A percentile compares a stretch with the other conserved stretches of the same genome.
phyloP scores from a whole-genome alignment of 1,140 invertebrate species.

The Pachyrhynchus sulphureomaculatus region DNA sequence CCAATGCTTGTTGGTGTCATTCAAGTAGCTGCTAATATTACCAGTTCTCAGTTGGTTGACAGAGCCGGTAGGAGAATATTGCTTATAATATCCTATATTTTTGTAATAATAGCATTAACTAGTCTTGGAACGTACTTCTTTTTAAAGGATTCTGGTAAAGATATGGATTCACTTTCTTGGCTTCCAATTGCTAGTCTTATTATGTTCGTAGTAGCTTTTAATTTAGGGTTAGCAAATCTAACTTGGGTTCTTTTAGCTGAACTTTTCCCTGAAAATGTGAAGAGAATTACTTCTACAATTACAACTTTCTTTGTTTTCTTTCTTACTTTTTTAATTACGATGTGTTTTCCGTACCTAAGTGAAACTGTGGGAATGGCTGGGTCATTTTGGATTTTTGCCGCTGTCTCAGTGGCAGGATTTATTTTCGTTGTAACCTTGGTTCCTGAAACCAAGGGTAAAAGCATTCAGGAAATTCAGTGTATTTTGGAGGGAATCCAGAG shows the following conservation, averaged over 20 bases:
- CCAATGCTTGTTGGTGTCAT: constrained; percentile 26
- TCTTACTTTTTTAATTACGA: constrained; percentile 75
- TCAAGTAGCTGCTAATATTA: constrained; percentile 17
- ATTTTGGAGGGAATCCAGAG: constrained; percentile 53
- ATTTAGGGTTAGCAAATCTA: constrained; percentile 71
- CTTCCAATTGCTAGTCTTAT: constrained; percentile 41
- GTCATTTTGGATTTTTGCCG: constrained; percentile 78
- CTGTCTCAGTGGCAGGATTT: constrained; percentile 59
- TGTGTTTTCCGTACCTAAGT: constrained; percentile 65
- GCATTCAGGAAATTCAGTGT: constrained; percentile 31
- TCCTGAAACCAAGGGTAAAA: constrained; percentile 40
- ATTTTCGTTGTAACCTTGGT: constrained; percentile 58
- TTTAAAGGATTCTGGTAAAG: constrained; percentile 7
- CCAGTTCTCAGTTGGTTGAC: constrained; percentile 30
- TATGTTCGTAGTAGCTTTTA: constrained; percentile 38
- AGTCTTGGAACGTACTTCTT: constrained; percentile 31
- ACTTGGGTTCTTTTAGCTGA: constrained; percentile 83
- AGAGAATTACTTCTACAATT: constrained; percentile 70
- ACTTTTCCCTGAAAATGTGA: constrained; percentile 73
- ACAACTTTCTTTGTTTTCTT: constrained; percentile 75
- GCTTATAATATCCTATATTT: constrained; percentile 25
- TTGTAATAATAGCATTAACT: constrained; percentile 14
- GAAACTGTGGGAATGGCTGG: constrained; percentile 63
- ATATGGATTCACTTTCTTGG: constrained; percentile 35
- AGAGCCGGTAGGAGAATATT: constrained; percentile 49